These are phyloP conservation scores for Drosophila borealis DNA, from an alignment of 2,888 invertebrate genomes.

Conservation along the genomic window DNA sequence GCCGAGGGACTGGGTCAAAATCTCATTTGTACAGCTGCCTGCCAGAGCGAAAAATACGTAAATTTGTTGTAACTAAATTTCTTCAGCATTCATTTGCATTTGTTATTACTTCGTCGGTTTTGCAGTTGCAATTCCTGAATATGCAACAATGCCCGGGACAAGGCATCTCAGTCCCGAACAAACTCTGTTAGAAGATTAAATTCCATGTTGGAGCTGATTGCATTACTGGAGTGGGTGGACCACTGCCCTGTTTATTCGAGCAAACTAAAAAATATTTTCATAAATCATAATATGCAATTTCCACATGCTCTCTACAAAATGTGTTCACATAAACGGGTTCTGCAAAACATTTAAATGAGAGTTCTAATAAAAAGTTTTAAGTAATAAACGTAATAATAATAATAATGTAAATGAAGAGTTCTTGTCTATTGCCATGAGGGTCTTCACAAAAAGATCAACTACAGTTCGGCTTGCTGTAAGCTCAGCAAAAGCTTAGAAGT, in stretches of 20 bases:
- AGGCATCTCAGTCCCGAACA: constrained; percentile 1
- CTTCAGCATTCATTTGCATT: constrained; percentile 78
- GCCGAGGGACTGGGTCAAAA: constrained; percentile 24
- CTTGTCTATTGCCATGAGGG: neutral
- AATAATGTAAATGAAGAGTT: constrained; percentile 3
- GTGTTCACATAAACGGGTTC: neutral
- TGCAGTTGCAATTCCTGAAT: constrained; percentile 73
- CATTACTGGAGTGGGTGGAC: constrained; percentile 62
- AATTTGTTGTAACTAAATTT: constrained; percentile 68
- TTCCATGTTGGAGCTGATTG: constrained; percentile 68
- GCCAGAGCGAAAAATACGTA: constrained; percentile 51
- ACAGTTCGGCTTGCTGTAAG: constrained; percentile 1
- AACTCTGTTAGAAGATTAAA: constrained; percentile 68
- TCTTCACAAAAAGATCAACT: constrained; percentile 18
- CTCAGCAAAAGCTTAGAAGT: constrained; percentile 15
- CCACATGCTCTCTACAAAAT: constrained; percentile 21
- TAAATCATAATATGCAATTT: constrained; percentile 62
- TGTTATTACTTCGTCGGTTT: constrained; percentile 77
- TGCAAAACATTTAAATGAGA: neutral
- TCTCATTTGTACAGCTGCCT: constrained; percentile 64
- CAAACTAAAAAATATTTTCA: constrained; percentile 44
- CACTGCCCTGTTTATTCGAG: constrained; percentile 32
- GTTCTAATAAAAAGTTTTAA: neutral
- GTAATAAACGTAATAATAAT: neutral
- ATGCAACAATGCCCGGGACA: constrained; percentile 65